Evolutionary conservation across 1,140 invertebrate species (phyloP).

Genomic region (Caenorhabditis tropicalis): DNA sequence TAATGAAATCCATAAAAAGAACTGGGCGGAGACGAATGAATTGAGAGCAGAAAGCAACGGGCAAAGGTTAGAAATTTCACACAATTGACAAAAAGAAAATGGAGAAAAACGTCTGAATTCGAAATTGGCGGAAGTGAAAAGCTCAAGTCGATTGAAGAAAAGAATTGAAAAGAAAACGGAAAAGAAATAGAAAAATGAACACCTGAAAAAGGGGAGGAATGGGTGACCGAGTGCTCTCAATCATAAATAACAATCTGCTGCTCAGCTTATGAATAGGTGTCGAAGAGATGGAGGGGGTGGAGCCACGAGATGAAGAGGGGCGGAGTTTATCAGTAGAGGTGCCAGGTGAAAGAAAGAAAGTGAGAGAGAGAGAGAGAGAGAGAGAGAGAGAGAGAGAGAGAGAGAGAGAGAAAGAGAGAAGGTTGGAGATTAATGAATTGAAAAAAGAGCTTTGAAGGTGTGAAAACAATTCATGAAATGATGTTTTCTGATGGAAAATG

Average conservation of each 20-base stretch:
- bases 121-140: constrained; percentile 22
- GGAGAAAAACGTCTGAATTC: constrained; percentile 6
- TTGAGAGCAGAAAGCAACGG: neutral
- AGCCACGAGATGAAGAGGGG: neutral
- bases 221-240: neutral
- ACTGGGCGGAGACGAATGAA: neutral
- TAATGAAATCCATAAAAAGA: neutral
- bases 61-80: neutral
- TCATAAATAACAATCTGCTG: neutral
- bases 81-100: neutral
- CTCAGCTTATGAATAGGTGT: neutral
- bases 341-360: neutral
- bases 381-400: constrained; percentile 1
- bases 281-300: neutral
- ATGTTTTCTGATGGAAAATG: neutral
- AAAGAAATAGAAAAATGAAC: constrained; percentile 11
- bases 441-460: neutral
- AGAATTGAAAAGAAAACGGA: neutral
- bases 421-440: constrained; percentile 4
- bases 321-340: neutral
- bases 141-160: neutral
- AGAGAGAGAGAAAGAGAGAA: neutral
- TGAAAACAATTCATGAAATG: neutral
- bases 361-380: neutral
- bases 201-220: neutral